These are phyloP conservation scores for Lycodopsis pacificus DNA, from an alignment of 2,797 vertebrate genomes.

Conservation along the genomic window DNA sequence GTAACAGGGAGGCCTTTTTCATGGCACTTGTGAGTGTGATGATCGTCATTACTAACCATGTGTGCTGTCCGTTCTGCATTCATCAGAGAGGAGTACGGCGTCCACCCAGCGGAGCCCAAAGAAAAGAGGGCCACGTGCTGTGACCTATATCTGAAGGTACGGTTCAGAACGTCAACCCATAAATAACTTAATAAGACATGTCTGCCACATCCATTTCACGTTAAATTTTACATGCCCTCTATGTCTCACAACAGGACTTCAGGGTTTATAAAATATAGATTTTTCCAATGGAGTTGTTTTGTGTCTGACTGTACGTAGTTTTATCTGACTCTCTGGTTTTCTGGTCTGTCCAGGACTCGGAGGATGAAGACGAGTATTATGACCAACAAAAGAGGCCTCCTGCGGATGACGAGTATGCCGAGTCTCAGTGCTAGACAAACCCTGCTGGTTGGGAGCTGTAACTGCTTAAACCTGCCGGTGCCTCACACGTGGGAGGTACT, in stretches of 20 bases:
- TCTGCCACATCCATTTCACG: slow-evolving; percentile 65
- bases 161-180: slow-evolving; percentile 47
- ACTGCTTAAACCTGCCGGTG: slow-evolving; percentile 15
- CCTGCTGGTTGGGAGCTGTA: slow-evolving; percentile 42
- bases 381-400: slow-evolving; percentile 43
- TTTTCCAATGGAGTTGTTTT: slow-evolving; percentile 25
- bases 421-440: slow-evolving; percentile 75
- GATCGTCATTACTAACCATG: neutral
- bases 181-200: slow-evolving; percentile 66
- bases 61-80: slow-evolving; percentile 21
- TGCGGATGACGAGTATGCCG: slow-evolving; percentile 50
- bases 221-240: slow-evolving; percentile 69
- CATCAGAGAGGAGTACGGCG: slow-evolving; percentile 69
- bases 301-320: neutral
- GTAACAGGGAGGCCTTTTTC: neutral
- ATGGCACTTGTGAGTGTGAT: neutral
- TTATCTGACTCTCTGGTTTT: slow-evolving; percentile 9
- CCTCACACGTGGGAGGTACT: slow-evolving; percentile 6
- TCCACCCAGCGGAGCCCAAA: slow-evolving; percentile 15
- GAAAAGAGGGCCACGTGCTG: slow-evolving; percentile 56
- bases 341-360: slow-evolving; percentile 68
- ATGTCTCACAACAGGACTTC: slow-evolving; percentile 47
- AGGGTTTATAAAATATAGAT: slow-evolving; percentile 66
- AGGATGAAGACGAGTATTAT: slow-evolving; percentile 64
- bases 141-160: slow-evolving; percentile 74